Base-by-base conservation (phyloP, 2,113 vertebrate genomes). In the Platichthys stellatus region DNA sequence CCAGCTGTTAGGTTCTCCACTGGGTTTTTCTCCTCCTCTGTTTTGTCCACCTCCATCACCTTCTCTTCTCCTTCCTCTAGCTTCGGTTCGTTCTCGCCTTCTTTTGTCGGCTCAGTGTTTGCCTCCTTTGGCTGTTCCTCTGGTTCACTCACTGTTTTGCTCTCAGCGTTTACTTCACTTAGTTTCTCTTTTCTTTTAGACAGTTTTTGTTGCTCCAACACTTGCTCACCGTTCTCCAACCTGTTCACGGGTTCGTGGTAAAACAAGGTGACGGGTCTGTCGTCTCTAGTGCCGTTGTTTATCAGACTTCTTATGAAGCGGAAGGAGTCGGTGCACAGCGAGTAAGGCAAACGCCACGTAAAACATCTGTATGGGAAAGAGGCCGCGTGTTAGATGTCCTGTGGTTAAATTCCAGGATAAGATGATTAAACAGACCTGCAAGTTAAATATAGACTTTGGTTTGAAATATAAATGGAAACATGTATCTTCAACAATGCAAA, bases 331-430 rank as follows among this genome's bases (percentile, higher is more conserved):
- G 95, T 95, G 87, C 94, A 97, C 26, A 96, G 69, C 0, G 92
- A 89, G 62, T 90, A 93, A 2, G 97, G 98, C 86, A 98, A 97
- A 1, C 98, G 94, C 96, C 97, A 99, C 0, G 95, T 94, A 51
- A 99, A 99, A 54, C 95, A 93, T 90, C 98, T 99, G 86, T 21
- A 3, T 24, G 6, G 23, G 60, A 24, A 24, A 40, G 8, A 4
- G 28, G 47, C 5, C 3, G 61, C 35, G 26, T 23, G n/a, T 13
- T 23, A 23, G 8, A 23, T n/a, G 8, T n/a, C 2, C 45, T 14
- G 9, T 40, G 10, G 12, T 43, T 43, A 43, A 13, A 43, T 12
- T 43, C 9, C 38, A 40, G 2, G 38, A 40, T 40, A 2, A 40
- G 38, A 40, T 12, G 38, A 40, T 35, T 35, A 35, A 7, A 35